A percentile compares a stretch with the other conserved stretches of the same genome.
phyloP scores from a whole-genome alignment of 2,888 invertebrate species.

The Xestia sexstrigata region DNA sequence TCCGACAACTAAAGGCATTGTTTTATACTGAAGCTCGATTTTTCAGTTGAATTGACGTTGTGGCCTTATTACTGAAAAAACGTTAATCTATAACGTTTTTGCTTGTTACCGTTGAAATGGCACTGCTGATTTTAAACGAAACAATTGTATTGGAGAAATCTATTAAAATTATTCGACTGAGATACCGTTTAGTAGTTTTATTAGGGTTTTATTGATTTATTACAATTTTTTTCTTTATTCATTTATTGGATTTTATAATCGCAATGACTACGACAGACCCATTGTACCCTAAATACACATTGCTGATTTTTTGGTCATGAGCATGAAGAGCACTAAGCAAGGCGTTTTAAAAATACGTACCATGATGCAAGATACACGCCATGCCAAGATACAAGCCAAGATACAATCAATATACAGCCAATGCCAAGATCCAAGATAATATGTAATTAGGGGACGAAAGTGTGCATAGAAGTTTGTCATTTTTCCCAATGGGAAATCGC shows the following conservation, averaged over 20 bases:
- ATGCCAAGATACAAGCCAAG: too few relatives aligned
- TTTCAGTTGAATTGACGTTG: not conserved
- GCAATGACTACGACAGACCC: not conserved
- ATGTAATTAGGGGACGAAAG: not conserved
- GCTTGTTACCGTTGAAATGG: not conserved
- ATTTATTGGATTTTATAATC: not conserved
- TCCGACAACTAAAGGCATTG: not conserved
- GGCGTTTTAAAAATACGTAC: not conserved
- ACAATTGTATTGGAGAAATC: not conserved
- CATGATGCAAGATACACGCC: too few relatives aligned
- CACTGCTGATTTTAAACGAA: not conserved
- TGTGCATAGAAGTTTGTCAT: not conserved
- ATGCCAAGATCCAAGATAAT: too few relatives aligned
- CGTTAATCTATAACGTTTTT: not conserved
- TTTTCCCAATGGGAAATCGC: not conserved
- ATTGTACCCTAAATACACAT: not conserved
- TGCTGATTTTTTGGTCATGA: not conserved
- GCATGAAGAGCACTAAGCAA: not conserved
- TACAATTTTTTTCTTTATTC: not conserved
- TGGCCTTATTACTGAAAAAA: slow-evolving; percentile 1
- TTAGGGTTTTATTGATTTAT: not conserved
- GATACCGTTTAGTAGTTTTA: not conserved
- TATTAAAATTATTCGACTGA: not conserved
- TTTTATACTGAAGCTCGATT: not conserved
- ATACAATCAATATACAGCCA: too few relatives aligned